Percentiles rank a stretch among this genome's conserved stretches.
These are phyloP conservation scores for Subacronicta megacephala DNA, from an alignment of 2,888 invertebrate species.

Conservation along the genomic window DNA sequence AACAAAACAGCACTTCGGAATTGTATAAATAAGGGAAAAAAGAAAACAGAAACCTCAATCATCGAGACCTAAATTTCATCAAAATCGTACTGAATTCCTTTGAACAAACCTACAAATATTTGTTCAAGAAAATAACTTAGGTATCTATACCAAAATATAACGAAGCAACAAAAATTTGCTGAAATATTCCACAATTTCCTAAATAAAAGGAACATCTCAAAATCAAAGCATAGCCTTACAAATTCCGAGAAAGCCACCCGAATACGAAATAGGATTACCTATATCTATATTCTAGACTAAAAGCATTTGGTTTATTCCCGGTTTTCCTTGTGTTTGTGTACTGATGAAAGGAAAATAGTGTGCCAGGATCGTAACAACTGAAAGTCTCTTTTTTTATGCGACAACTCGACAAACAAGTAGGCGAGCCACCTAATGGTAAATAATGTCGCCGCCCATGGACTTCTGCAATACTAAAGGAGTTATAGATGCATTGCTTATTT, in stretches of 20 bases:
- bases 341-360: no score
- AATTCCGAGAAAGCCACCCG: conserved; percentile 30
- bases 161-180: background rate
- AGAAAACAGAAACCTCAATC: background rate
- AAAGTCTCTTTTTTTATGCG: no score
- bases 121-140: background rate
- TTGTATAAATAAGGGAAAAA: no score
- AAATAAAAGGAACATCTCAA: conserved; percentile 14
- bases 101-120: background rate
- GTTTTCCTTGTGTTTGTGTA: conserved; percentile 11
- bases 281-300: conserved; percentile 8
- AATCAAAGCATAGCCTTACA: conserved; percentile 24
- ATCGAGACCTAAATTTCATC: background rate
- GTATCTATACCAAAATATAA: background rate
- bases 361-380: no score
- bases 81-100: no score
- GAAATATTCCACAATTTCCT: conserved; percentile 12
- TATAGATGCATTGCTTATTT: no score
- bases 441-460: no score
- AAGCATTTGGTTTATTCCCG: conserved; percentile 7
- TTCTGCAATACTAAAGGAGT: no score
- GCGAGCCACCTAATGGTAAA: no score
- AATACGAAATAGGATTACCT: conserved; percentile 53
- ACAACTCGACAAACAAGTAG: no score
- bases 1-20: no score